Evolutionary conservation across 2,113 vertebrate species (phyloP), one percentile per base, ranked within the genome.

Genomic region (Telmatochromis sp.): DNA sequence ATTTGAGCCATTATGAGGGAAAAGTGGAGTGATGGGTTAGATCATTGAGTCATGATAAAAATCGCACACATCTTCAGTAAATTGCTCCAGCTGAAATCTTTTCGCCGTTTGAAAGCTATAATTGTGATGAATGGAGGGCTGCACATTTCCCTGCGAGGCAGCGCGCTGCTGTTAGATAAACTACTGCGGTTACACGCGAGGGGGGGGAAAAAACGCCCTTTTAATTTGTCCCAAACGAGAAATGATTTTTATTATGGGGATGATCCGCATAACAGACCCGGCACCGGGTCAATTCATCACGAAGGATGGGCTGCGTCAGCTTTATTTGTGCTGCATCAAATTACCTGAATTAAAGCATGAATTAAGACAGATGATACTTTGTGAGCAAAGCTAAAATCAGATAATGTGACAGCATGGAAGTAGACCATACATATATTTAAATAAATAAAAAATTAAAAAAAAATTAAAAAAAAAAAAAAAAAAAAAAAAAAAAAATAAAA

Each of bases 91-190:
- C 28, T 86, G 78, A 83, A 58, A 83, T 88, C 37, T 60, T 84
- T 73, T 81, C 28, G 37, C 80, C 9, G 80, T 88, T 91, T 65
- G 19, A 23, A 87, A 49, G 33, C 40, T 83, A 35, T 90, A 88
- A 90, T 83, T 73, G 31, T 87, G 85, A 82, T 82, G 78, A 85
- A 86, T 68, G 63, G 45, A 75, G 23, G 63, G 15, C 9, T 86
- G 65, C n/a, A 31, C 10, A 2, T 85, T 81, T 55, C 65, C 65
- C 68, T 58, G 63, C 47, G 45, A 65, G 21, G 53, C 21, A 45
- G 35, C 7, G 31, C 31, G 5, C 70, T 60, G 81, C 78, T 73
- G 13, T 65, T 26, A 51, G 63, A 85, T 40, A 28, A 79, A 58
- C 82, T 82, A 57, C 84, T 53, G 55, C 81, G 75, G 37, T 47